Evolutionary conservation across 2,797 vertebrate genomes (phyloP), one percentile per base, ranked within the genome.

Genomic region (Hemibagrus guttatus): DNA sequence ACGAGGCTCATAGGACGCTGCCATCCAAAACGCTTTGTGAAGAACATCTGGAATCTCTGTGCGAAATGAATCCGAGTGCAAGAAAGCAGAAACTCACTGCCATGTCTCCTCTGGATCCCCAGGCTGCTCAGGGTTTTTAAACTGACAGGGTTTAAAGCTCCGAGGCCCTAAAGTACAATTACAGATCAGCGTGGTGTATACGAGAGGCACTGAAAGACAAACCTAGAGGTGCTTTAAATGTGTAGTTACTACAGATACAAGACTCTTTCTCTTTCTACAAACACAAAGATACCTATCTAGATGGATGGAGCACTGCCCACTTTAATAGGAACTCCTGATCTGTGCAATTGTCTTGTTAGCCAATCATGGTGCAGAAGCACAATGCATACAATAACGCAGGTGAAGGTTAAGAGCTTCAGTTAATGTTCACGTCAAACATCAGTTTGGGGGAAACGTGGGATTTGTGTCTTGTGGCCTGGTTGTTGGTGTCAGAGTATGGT

Each of bases 11-110:
- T 78, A 86, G 85, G 86, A 92, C 9, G 86, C 89, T 93, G 90
- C 91, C 89, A 91, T 94, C 93, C 92, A 94, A 93, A 91, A 91
- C 42, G 59, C 87, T 89, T 93, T 89, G 92, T 93, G 86, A 91
- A 89, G 88, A 95, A 95, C 95, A 96, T 95, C 95, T 96, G 96
- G 93, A 89, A 87, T 87, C 54, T 89, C 72, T 52, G 89, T 90
- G 89, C 75, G 91, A 94, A 89, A 92, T 93, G 93, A 92, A 91
- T 92, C 46, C 0, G 63, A 80, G 78, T 61, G 58, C 61, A 61
- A 83, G 81, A 93, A 93, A 85, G 85, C 81, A 76, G 85, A 80
- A 81, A 78, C 31, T 81, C 52, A 4, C 82, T 85, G 78, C 81
- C 85, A 54, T 79, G 72, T 79, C 86, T 89, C 83, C 82, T 87